Base-by-base conservation (phyloP, 1,140 invertebrate species). In the Tribolium castaneum region DNA sequence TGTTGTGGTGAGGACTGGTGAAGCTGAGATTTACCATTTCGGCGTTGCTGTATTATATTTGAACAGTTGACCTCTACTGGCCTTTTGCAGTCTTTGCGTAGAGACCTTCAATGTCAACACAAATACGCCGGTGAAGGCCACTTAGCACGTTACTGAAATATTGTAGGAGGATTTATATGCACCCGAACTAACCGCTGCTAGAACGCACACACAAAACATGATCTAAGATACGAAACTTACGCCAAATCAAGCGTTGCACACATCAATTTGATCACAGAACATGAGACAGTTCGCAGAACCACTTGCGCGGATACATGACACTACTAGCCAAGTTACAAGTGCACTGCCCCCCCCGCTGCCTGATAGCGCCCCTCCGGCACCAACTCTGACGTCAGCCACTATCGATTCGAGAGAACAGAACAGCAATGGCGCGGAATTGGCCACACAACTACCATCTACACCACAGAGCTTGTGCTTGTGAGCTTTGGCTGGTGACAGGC, bases 311-410 rank as follows among this genome's bases (percentile, higher is more conserved):
- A 84, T 86, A 85, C 83, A 86, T 86, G 81, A 85, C 85, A 86
- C 85, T 86, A 86, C 85, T 85, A 86, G 83, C 85, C 82, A 86
- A 85, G 83, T 84, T 85, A 86, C 84, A 86, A 86, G 84, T 85
- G 85, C 84, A 86, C 84, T 85, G 80, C 81, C 83, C 84, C 82
- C 80, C 80, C 81, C 76, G 75, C 79, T 79, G 78, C 76, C 81
- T 84, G 82, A 84, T 84, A 84, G 83, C 83, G 83, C 84, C 80
- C 82, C 83, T 80, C 78, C 80, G 78, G 74, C 79, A 83, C 74
- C 80, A 77, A 81, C 79, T 80, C 81, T 86, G 85, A 86, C 85
- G 85, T 86, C 85, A 86, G 82, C 82, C 79, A 76, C 83, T 85
- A 86, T 86, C 85, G 85, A 86, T 86, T 86, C 80, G 80, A 82